Evolutionary conservation across 30 jellyfish, hydroid and myxozoan genomes (phyloP), one percentile per base, ranked within the genome.

Genomic region (Hydractinia echinata): DNA sequence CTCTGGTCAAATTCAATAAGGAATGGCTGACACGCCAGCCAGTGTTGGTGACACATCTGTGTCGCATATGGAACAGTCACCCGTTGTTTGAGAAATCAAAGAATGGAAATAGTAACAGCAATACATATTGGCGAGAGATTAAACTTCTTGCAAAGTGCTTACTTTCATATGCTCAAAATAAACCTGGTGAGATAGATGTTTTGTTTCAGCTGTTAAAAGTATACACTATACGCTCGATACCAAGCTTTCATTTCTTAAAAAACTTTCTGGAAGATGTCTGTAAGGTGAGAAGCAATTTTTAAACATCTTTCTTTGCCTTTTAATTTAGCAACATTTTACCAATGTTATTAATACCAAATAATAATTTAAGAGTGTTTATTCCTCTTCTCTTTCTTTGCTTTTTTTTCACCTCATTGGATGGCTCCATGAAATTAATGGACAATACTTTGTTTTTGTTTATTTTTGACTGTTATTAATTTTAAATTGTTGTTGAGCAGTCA

Each of bases 21-120:
- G 81, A 82, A 67, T 93, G 99, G 99, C 76, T 93, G 39, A 82
- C 99, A 15, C 99, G 87, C 61, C 96, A 93, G 53, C 94, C 99
- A 5, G 95, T 93, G 30, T 89, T 93, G 56, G 88, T 93, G 52
- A 78, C 95, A 11, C 99, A 93, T 79, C 79, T 93, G 82, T 70
- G 86, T 20, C 74, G 96, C 61, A 93, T 87, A 6, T 93, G 99
- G 99, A 82, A 78, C 82, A 79, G 67, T 77, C 97, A 93, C 79
- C 94, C 96, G 6, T 70, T 84, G 66, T 93, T 93, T 76, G 99
- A 87, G 50, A 93, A 93, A 66, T 86, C 89, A 18, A 87, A 83
- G 13, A 54, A 56, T 10, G 19, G 7, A 6, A 56, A 68, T 51
- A 80, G 55, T 51, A 80, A 67, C 52, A 71, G 50, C n/a, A 71